phyloP scores from a whole-genome alignment of 2,888 invertebrate species.

The Unio pictorum region DNA sequence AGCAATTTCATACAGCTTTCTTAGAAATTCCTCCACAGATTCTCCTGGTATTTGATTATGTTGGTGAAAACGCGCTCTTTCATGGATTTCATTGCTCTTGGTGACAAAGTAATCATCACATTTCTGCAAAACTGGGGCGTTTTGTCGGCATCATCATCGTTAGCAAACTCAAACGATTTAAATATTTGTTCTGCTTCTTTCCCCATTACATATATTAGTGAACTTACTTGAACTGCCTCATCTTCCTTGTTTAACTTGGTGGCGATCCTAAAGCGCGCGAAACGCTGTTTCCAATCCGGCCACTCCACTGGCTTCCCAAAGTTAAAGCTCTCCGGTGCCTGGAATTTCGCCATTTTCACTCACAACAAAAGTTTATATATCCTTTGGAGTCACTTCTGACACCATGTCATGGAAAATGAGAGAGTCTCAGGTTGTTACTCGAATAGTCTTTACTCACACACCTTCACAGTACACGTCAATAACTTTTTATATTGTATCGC shows the following conservation, averaged over 20 bases:
- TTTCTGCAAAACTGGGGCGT: slow-evolving; percentile 13
- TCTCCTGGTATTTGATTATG: slow-evolving; percentile 10
- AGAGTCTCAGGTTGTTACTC: too few species aligned
- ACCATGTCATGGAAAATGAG: slow-evolving; percentile 13
- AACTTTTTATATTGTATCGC: too few species aligned
- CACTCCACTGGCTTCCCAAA: slow-evolving; percentile 16
- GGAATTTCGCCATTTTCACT: slow-evolving; percentile 14
- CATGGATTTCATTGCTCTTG: slow-evolving; percentile 17
- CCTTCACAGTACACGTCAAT: too few species aligned
- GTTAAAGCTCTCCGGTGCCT: slow-evolving; percentile 11
- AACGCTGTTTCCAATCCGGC: slow-evolving; percentile 17
- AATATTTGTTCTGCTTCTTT: slow-evolving; percentile 15
- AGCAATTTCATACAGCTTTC: slow-evolving; percentile 16
- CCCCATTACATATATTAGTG: slow-evolving; percentile 17
- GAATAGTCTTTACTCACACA: too few species aligned
- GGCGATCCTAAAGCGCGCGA: slow-evolving; percentile 7
- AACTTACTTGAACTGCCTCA: slow-evolving; percentile 13
- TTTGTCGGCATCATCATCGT: slow-evolving; percentile 8
- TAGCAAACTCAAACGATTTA: slow-evolving; percentile 11
- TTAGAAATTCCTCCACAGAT: slow-evolving; percentile 13
- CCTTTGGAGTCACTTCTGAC: slow-evolving; percentile 9
- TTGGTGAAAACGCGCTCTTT: slow-evolving; percentile 11
- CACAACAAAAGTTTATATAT: not conserved
- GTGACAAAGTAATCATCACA: slow-evolving; percentile 19
- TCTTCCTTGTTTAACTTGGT: slow-evolving; percentile 13